These are phyloP conservation scores for Rhinoderma darwinii DNA, from an alignment of 2,113 vertebrate species.

Conservation along the genomic window DNA sequence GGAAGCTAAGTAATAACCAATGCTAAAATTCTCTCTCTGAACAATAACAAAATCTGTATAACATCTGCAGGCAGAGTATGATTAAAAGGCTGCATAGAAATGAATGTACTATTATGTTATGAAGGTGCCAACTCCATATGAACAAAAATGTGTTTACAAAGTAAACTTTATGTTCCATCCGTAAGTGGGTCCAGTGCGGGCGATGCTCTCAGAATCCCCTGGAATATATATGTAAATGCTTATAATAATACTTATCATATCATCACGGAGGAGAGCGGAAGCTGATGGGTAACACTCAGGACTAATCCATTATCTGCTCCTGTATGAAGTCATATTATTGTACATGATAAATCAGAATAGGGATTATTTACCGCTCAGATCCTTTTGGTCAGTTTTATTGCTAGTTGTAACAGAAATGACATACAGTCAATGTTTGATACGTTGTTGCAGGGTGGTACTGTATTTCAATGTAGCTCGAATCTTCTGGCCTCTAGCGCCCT, in stretches of 20 bases:
- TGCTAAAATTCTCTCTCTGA: conserved; percentile 59
- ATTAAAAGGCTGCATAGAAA: conserved; percentile 59
- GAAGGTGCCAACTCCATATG: conserved; percentile 12
- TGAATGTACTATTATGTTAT: conserved; percentile 39
- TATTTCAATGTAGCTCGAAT: not conserved
- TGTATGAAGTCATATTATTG: not conserved
- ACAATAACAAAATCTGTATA: conserved; percentile 59
- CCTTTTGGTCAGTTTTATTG: not conserved
- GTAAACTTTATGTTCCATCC: conserved; percentile 29
- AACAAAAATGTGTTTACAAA: conserved; percentile 51
- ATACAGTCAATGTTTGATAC: not conserved
- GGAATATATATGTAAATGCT: not conserved
- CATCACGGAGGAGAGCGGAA: not conserved
- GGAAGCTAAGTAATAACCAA: conserved; percentile 56
- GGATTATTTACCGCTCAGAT: not conserved
- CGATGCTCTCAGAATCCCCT: not conserved
- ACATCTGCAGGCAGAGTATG: conserved; percentile 59
- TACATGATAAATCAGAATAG: not conserved
- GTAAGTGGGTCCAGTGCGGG: not conserved
- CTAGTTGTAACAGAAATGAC: not conserved
- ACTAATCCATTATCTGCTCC: not conserved
- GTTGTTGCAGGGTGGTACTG: not conserved
- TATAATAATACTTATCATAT: not conserved
- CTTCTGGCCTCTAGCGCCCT: not conserved
- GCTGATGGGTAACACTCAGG: not conserved